Evolutionary conservation across 2,113 vertebrate species (phyloP), one percentile per base, ranked within the genome.

Genomic region (Progne subis): DNA sequence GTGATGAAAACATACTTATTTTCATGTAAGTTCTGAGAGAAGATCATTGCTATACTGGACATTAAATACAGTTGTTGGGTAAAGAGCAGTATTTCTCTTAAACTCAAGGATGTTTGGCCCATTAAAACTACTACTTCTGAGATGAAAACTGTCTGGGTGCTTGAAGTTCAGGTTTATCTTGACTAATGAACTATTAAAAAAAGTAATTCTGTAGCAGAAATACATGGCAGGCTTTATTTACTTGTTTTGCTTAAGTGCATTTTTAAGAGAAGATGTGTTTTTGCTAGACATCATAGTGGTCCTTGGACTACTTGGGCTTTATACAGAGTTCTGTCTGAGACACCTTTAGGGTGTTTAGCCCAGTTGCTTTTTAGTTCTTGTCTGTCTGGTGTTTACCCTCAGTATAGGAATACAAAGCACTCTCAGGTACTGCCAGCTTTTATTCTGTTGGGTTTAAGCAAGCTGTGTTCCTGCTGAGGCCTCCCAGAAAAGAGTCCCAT

Each of bases 341-440:
- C 5, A 9, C 37, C 15, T 78, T 43, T 24, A 25, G 14, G 8
- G 9, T 5, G 52, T 79, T 86, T 60, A 76, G 14, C 34, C 14
- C 10, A 21, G 19, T 37, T 5, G 0, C 4, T 44, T 72, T 52
- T 34, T 14, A 37, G 19, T 69, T 83, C 37, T 79, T 31, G 4
- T 49, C 46, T 65, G 18, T 18, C 12, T 52, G 18, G 17, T 11
- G 1, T 49, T 63, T 78, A 37, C 18, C n/a, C 8, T 17, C 28
- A 12, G 7, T 19, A 9, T 43, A 46, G 39, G 15, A 59, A 55
- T n/a, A 53, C 8, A 53, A 25, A 65, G 24, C 0, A 0, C 16
- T 26, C 6, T 68, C 11, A 18, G 21, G 20, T 31, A 37, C 28
- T 65, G 17, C 8, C 59, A 49, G 25, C 24, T 81, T 82, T 95